Evolutionary conservation across 2,888 invertebrate species (phyloP).

Genomic region (Aphelenchoides bicaudatus): DNA sequence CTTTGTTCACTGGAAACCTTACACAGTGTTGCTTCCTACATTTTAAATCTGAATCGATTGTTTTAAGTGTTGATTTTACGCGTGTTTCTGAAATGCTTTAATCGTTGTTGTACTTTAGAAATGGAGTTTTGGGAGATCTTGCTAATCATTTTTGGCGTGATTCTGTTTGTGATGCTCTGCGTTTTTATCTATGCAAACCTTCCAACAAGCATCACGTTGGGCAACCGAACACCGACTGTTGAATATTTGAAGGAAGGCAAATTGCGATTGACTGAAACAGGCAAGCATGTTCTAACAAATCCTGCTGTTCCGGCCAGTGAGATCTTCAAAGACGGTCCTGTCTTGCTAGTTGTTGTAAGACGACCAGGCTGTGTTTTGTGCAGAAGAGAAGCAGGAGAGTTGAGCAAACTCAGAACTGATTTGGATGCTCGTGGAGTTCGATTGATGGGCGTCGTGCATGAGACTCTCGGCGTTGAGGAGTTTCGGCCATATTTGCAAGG

Average conservation of each 20-base stretch:
- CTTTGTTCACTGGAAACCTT: no score
- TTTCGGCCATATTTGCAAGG: slow-evolving; percentile 63
- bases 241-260: slow-evolving; percentile 42
- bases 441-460: slow-evolving; percentile 64
- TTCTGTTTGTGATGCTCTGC: slow-evolving; percentile 29
- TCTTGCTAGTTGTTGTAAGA: slow-evolving; percentile 57
- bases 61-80: not conserved
- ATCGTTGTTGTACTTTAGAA: not conserved
- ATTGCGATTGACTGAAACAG: slow-evolving; percentile 38
- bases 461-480: slow-evolving; percentile 62
- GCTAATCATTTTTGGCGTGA: not conserved
- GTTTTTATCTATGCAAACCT: slow-evolving; percentile 53
- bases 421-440: slow-evolving; percentile 60
- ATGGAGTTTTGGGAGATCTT: slow-evolving; percentile 2
- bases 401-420: slow-evolving; percentile 59
- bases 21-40: no score
- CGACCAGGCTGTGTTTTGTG: slow-evolving; percentile 58
- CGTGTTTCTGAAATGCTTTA: not conserved
- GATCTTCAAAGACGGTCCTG: slow-evolving; percentile 48
- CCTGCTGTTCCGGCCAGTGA: slow-evolving; percentile 35
- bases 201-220: slow-evolving; percentile 46
- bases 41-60: no score
- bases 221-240: slow-evolving; percentile 47
- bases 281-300: slow-evolving; percentile 29
- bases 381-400: slow-evolving; percentile 37